These are phyloP conservation scores for Tethea ocularis DNA, from an alignment of 2,888 invertebrate genomes.

Conservation along the genomic window DNA sequence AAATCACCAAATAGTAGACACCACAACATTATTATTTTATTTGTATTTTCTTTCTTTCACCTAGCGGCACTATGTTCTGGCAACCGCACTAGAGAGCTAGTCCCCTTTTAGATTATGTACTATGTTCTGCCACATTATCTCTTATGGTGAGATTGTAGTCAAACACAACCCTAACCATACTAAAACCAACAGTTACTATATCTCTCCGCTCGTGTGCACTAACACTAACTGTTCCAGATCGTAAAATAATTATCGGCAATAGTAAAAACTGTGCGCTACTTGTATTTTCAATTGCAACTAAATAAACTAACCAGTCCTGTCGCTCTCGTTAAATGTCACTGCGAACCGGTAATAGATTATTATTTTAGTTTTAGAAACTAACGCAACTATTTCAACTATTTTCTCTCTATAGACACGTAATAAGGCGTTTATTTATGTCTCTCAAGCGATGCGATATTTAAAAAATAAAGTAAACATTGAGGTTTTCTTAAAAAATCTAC, in stretches of 20 bases:
- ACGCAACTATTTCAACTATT: not conserved
- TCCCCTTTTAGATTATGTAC: too few relatives aligned
- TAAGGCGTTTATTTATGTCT: not conserved
- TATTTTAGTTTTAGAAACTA: conserved; percentile 4
- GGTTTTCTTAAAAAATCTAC: too few relatives aligned
- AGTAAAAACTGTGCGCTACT: not conserved
- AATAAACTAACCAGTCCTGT: not conserved
- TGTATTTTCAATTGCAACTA: conserved; percentile 1
- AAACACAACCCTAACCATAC: too few relatives aligned
- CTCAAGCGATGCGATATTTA: not conserved
- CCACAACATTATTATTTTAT: too few relatives aligned
- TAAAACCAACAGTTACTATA: not conserved
- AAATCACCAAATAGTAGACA: too few relatives aligned
- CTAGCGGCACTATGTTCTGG: too few relatives aligned
- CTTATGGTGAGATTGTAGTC: too few relatives aligned
- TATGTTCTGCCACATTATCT: too few relatives aligned
- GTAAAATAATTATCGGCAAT: not conserved
- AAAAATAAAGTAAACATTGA: not conserved
- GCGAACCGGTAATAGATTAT: conserved; percentile 1
- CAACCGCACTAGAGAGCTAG: too few relatives aligned
- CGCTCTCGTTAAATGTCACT: conserved; percentile 1
- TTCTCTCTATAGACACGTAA: not conserved
- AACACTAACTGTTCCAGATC: not conserved
- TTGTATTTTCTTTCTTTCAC: too few relatives aligned
- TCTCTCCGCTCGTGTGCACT: not conserved